A percentile compares a stretch with the other conserved stretches of the same genome.
phyloP scores from a whole-genome alignment of 2,888 invertebrate species.

The Synanthedon vespiformis region DNA sequence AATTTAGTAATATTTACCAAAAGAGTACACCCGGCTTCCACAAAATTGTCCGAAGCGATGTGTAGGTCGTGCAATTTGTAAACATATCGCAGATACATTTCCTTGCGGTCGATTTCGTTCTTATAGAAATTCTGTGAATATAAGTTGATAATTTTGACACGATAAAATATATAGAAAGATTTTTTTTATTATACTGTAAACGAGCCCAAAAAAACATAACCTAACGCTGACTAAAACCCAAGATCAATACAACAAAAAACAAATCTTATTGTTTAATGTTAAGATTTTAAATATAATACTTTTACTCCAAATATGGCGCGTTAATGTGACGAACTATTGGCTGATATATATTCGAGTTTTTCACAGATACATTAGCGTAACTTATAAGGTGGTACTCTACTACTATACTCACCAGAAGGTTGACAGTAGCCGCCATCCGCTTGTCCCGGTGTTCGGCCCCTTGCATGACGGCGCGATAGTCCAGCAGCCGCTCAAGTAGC shows the following conservation, averaged over 20 bases:
- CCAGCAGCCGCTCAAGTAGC: conserved; percentile 86
- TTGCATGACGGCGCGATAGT: conserved; percentile 95
- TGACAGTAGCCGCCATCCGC: conserved; percentile 96
- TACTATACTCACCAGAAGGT: conserved; percentile 77
- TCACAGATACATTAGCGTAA: no score
- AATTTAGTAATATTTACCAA: conserved; percentile 52
- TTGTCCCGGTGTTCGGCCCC: conserved; percentile 96
- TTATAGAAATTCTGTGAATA: conserved; percentile 89
- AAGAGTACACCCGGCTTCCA: conserved; percentile 95
- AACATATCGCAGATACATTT: conserved; percentile 95
- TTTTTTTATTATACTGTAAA: no score
- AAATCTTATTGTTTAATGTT: no score
- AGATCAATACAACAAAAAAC: no score
- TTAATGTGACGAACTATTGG: no score
- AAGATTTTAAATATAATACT: no score
- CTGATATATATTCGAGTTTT: no score
- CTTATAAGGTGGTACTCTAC: neutral
- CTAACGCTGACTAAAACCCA: no score
- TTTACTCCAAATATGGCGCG: no score
- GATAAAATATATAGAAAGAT: no score
- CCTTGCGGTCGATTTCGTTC: conserved; percentile 93
- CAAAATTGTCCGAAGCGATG: conserved; percentile 89
- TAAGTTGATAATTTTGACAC: no score
- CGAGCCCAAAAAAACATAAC: no score
- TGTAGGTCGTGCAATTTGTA: conserved; percentile 95